Conservation (phyloP, 2,888 invertebrate species). For the Dryomyza anilis region DNA sequence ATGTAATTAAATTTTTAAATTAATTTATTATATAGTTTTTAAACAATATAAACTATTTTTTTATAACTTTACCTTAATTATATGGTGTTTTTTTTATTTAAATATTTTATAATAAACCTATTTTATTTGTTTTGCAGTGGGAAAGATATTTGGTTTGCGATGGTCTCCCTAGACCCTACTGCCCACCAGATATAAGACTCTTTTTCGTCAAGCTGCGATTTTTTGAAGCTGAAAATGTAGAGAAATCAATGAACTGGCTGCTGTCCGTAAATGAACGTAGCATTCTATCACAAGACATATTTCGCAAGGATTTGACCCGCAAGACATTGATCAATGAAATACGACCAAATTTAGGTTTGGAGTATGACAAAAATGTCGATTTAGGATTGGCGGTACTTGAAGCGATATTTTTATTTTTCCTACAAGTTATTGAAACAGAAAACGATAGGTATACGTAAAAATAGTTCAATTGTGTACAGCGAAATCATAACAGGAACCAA, state of each 20-base stretch:
- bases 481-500: no score
- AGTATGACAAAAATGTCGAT: slow-evolving; percentile 40
- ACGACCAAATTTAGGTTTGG: slow-evolving; percentile 38
- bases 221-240: slow-evolving; percentile 38
- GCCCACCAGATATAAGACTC: slow-evolving; percentile 45
- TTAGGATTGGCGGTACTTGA: slow-evolving; percentile 34
- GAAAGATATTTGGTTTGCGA: slow-evolving; percentile 45
- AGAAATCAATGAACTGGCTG: slow-evolving; percentile 45
- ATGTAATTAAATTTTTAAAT: no score
- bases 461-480: no score
- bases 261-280: slow-evolving; percentile 47
- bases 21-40: no score
- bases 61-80: no score
- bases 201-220: slow-evolving; percentile 42
- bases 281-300: slow-evolving; percentile 47
- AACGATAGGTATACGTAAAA: no score
- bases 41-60: no score
- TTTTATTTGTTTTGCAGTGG: slow-evolving; percentile 40
- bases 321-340: slow-evolving; percentile 27
- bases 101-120: no score
- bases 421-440: no score
- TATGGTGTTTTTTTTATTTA: no score
- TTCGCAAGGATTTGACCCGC: slow-evolving; percentile 41
- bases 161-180: slow-evolving; percentile 46
- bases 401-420: no score